A percentile compares a stretch with the other conserved stretches of the same genome.
These are phyloP conservation scores for Dendrolimus houi DNA, from an alignment of 2,888 invertebrate species.

Conservation along the genomic window DNA sequence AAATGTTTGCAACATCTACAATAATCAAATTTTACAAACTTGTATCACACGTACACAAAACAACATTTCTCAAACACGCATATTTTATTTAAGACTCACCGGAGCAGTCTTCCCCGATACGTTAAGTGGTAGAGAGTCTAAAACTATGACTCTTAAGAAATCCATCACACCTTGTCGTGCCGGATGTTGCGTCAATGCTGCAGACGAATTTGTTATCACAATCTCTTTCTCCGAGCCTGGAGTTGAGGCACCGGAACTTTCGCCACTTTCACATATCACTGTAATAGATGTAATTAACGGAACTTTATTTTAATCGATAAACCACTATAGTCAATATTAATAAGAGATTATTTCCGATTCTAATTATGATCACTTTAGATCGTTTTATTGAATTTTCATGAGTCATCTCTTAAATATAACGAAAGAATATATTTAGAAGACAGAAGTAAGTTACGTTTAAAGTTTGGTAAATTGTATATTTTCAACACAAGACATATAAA, in stretches of 20 bases:
- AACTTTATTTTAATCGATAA: too few relatives aligned
- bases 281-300: slow-evolving; percentile 1
- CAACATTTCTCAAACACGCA: not conserved
- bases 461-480: too few relatives aligned
- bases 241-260: slow-evolving; percentile 87
- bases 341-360: too few relatives aligned
- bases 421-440: too few relatives aligned
- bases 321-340: too few relatives aligned
- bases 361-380: too few relatives aligned
- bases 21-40: too few relatives aligned
- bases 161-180: slow-evolving; percentile 95
- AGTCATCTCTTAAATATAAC: too few relatives aligned
- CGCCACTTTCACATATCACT: slow-evolving; percentile 79
- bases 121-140: slow-evolving; percentile 93
- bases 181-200: slow-evolving; percentile 82
- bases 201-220: slow-evolving; percentile 60
- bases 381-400: too few relatives aligned
- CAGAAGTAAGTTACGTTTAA: too few relatives aligned
- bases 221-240: slow-evolving; percentile 79
- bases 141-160: slow-evolving; percentile 93
- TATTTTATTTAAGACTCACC: slow-evolving; percentile 34
- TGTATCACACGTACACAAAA: not conserved
- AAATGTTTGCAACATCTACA: too few relatives aligned
- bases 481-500: too few relatives aligned
- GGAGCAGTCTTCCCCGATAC: slow-evolving; percentile 86